Percentiles rank a stretch among this genome's conserved stretches.
Evolutionary conservation across 2,797 vertebrate genomes (phyloP).

Genomic region (Jordanella pulchra): DNA sequence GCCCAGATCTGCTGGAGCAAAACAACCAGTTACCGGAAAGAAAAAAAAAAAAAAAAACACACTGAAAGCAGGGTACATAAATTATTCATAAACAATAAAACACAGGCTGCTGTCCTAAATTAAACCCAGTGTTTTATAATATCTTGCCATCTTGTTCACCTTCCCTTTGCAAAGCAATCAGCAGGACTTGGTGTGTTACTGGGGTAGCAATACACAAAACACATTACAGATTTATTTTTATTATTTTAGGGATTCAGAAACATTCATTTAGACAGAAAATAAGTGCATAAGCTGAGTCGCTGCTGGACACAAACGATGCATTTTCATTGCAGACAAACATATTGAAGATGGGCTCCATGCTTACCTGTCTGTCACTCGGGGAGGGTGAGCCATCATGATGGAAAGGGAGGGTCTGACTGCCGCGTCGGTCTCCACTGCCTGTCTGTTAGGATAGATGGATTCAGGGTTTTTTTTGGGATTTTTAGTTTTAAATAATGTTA

Average conservation of each 20-base stretch:
- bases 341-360: slow-evolving; percentile 40
- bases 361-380: slow-evolving; percentile 89
- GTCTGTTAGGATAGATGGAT: slow-evolving; percentile 66
- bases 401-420: slow-evolving; percentile 78
- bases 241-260: slow-evolving; percentile 26
- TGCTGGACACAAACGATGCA: slow-evolving; percentile 15
- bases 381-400: slow-evolving; percentile 78
- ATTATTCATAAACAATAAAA: slow-evolving; percentile 63
- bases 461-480: background rate
- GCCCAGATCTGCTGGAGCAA: slow-evolving; percentile 12
- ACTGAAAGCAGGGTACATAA: slow-evolving; percentile 39
- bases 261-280: slow-evolving; percentile 16
- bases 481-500: background rate
- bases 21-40: slow-evolving; percentile 42
- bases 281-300: slow-evolving; percentile 23
- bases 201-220: slow-evolving; percentile 28
- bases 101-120: slow-evolving; percentile 24
- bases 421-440: slow-evolving; percentile 71
- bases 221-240: slow-evolving; percentile 27
- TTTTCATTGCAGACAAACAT: background rate
- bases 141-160: background rate
- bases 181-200: slow-evolving; percentile 39
- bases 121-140: slow-evolving; percentile 16
- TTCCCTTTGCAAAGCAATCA: slow-evolving; percentile 13
- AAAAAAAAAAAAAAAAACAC: slow-evolving; percentile 48